phyloP scores from a whole-genome alignment of 2,888 invertebrate species.

The Plebejus melissa region DNA sequence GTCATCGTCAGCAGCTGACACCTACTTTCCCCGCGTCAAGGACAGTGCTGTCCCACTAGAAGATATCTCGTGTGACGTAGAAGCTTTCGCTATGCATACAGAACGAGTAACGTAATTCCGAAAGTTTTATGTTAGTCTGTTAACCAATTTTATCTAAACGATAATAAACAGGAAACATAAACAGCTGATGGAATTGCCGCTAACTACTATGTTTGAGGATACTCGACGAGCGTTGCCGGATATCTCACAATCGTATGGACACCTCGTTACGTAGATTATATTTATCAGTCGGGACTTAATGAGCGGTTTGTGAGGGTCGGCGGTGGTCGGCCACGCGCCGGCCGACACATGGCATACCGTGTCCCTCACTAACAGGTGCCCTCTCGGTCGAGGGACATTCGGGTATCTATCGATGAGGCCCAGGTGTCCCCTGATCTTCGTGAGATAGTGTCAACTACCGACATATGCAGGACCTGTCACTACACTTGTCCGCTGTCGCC shows the following conservation, averaged over 20 bases:
- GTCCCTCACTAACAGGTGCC: not conserved
- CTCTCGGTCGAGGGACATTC: not conserved
- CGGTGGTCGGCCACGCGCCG: not conserved
- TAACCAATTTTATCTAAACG: not conserved
- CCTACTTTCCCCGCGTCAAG: not conserved
- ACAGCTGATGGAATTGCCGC: not conserved
- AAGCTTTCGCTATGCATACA: not conserved
- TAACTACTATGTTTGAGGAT: not conserved
- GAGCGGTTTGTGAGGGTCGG: not conserved
- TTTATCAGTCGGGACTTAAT: not conserved
- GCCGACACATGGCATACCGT: not conserved
- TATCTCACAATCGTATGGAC: not conserved
- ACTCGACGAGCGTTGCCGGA: not conserved
- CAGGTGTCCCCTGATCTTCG: conserved; percentile 1
- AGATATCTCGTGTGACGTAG: not conserved
- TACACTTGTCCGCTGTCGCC: not conserved
- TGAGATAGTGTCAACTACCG: conserved; percentile 2
- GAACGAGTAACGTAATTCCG: not conserved
- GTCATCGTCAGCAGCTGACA: conserved; percentile 11
- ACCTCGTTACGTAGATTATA: not conserved
- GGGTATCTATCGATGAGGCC: not conserved
- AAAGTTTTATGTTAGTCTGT: not conserved
- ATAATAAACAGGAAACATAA: not conserved
- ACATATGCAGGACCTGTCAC: conserved; percentile 9
- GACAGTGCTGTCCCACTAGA: not conserved